These are phyloP conservation scores for Drosophila azteca DNA, from an alignment of 1,140 invertebrate species.

Conservation along the genomic window DNA sequence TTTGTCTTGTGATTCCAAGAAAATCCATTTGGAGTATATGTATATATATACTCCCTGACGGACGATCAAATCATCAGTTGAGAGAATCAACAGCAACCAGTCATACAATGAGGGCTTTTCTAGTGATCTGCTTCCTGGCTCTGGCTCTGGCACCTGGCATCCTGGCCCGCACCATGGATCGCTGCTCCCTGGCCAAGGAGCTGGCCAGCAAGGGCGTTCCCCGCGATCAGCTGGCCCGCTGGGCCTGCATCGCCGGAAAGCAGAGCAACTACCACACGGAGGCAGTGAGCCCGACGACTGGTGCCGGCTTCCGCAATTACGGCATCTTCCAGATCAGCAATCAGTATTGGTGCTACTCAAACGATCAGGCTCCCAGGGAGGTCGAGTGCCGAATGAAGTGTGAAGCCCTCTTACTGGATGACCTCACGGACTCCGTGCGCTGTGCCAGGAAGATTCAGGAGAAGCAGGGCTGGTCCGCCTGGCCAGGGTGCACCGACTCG, in stretches of 20 bases:
- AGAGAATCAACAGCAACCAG: neutral
- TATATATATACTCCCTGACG: constrained; percentile 2
- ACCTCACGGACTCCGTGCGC: constrained; percentile 42
- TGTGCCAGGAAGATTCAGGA: constrained; percentile 56
- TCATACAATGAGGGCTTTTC: constrained; percentile 27
- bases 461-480: constrained; percentile 64
- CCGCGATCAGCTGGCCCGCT: constrained; percentile 33
- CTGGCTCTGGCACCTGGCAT: constrained; percentile 1
- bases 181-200: constrained; percentile 53
- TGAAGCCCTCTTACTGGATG: constrained; percentile 36
- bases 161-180: constrained; percentile 37
- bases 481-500: constrained; percentile 56
- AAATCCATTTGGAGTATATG: constrained; percentile 14
- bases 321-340: constrained; percentile 75
- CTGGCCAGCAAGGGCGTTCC: constrained; percentile 51
- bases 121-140: constrained; percentile 22
- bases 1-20: no score
- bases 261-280: constrained; percentile 56
- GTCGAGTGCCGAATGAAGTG: constrained; percentile 42
- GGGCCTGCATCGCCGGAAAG: constrained; percentile 51
- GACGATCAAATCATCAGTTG: neutral
- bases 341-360: constrained; percentile 62
- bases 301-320: constrained; percentile 61
- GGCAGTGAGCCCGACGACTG: constrained; percentile 49
- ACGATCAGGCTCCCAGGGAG: constrained; percentile 40